These are phyloP conservation scores for Diadema setosum DNA, from an alignment of 35 echinoderm and acorn worm genomes.

Conservation along the genomic window DNA sequence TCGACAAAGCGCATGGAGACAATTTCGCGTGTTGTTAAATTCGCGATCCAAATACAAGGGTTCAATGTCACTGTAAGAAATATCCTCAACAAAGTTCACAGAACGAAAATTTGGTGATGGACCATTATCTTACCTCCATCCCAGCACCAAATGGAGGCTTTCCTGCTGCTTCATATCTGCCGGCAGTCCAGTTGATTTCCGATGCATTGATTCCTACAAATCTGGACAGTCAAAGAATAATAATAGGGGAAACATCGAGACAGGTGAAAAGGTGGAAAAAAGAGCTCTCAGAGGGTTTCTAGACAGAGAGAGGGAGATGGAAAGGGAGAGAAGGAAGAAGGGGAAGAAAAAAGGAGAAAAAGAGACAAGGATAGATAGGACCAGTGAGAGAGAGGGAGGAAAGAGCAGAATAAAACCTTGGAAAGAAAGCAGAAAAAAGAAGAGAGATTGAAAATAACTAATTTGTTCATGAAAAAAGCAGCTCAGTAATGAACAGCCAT, in stretches of 20 bases:
- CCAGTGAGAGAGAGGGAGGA: no score
- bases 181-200: constrained; percentile 63
- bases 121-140: constrained; percentile 79
- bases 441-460: no score
- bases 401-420: no score
- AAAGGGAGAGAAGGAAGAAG: background rate
- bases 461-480: no score
- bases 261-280: background rate
- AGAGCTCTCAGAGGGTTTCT: background rate
- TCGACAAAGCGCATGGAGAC: no score
- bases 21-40: no score
- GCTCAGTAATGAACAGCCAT: no score
- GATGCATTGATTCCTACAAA: constrained; percentile 81
- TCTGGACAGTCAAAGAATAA: constrained; percentile 1
- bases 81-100: no score
- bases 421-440: no score
- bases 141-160: constrained; percentile 75
- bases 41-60: no score
- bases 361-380: background rate
- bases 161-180: background rate
- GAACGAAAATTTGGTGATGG: no score
- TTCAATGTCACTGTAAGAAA: no score
- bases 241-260: background rate
- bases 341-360: background rate
- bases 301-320: background rate